Conservation (phyloP, 2,888 invertebrate genomes). For the Meandrusa payeni region DNA sequence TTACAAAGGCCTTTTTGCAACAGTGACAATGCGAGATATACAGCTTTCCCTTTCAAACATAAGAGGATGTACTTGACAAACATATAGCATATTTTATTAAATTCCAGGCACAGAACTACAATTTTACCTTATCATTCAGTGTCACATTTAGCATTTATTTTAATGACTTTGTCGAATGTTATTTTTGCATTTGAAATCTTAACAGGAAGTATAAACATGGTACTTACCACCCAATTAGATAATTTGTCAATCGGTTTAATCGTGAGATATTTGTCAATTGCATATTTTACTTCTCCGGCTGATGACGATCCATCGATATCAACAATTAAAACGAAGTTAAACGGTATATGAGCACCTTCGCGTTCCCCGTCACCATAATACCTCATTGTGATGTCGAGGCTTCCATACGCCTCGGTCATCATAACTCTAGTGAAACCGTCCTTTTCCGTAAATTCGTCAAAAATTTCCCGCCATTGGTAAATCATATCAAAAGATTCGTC, state of each 20-base stretch:
- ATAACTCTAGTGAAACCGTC: slow-evolving; percentile 34
- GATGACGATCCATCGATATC: slow-evolving; percentile 58
- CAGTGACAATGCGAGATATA: too few relatives aligned
- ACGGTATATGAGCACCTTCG: slow-evolving; percentile 80
- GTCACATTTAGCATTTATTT: too few relatives aligned
- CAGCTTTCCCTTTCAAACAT: too few relatives aligned
- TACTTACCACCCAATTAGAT: slow-evolving; percentile 85
- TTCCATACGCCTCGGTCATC: slow-evolving; percentile 77
- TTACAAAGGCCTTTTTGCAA: too few relatives aligned
- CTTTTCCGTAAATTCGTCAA: slow-evolving; percentile 64
- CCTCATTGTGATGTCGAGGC: slow-evolving; percentile 71
- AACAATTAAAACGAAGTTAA: slow-evolving; percentile 82
- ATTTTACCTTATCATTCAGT: too few relatives aligned
- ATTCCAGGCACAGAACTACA: too few relatives aligned
- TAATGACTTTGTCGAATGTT: too few relatives aligned
- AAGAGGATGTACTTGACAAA: too few relatives aligned
- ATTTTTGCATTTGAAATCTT: too few relatives aligned
- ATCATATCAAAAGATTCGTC: slow-evolving; percentile 81
- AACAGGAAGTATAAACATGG: too few relatives aligned
- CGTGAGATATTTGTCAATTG: slow-evolving; percentile 78
- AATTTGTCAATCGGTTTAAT: slow-evolving; percentile 77
- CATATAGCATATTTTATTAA: too few relatives aligned
- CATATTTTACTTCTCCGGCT: slow-evolving; percentile 66
- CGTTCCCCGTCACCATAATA: slow-evolving; percentile 78
- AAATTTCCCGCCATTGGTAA: slow-evolving; percentile 74